A percentile compares a stretch with the other conserved stretches of the same genome.
phyloP scores from a whole-genome alignment of 2,797 vertebrate species.

The Coregonus suidteri region DNA sequence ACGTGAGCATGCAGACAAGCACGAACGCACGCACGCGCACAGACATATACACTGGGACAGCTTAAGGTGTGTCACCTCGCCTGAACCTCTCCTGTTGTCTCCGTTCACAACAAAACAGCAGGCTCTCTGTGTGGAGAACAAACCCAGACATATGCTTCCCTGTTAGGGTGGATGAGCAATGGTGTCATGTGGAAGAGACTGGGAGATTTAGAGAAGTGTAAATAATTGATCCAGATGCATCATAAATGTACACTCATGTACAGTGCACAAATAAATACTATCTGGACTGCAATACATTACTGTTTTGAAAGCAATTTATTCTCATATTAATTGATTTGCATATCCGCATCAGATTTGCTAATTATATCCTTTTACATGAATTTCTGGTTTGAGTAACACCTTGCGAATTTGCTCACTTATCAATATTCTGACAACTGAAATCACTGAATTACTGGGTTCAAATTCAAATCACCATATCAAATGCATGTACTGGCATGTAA shows the following conservation, averaged over 20 bases:
- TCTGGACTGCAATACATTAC: background rate
- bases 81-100: conserved; percentile 1
- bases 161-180: conserved; percentile 38
- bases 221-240: background rate
- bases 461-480: conserved; percentile 54
- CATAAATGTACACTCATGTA: background rate
- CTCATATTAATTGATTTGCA: background rate
- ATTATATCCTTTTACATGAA: background rate
- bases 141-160: background rate
- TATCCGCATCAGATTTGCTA: background rate
- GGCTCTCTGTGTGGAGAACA: background rate
- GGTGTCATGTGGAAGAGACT: conserved; percentile 25
- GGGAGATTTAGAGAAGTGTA: conserved; percentile 42
- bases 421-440: conserved; percentile 53
- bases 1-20: conserved; percentile 27
- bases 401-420: conserved; percentile 33
- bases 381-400: conserved; percentile 1
- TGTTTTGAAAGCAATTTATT: background rate
- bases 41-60: background rate
- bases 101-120: background rate
- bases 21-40: background rate
- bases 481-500: conserved; percentile 49
- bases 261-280: background rate
- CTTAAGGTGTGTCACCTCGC: background rate
- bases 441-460: conserved; percentile 64